These are phyloP conservation scores for Drosophila demipolita DNA, from an alignment of 2,888 invertebrate genomes.

Conservation along the genomic window DNA sequence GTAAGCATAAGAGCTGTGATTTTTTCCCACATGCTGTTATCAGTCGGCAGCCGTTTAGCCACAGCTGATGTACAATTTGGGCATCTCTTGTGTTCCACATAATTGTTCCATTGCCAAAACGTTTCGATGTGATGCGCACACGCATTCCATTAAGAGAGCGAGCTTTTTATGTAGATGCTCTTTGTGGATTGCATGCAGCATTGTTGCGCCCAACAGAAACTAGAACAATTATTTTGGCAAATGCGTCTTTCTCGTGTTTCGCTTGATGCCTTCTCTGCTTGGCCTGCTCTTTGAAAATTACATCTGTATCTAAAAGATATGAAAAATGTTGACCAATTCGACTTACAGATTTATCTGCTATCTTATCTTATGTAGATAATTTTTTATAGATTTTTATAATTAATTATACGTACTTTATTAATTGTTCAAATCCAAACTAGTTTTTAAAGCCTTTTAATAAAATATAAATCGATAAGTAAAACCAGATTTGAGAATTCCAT, in stretches of 20 bases:
- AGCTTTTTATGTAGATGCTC: constrained; percentile 25
- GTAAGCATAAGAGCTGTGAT: constrained; percentile 5
- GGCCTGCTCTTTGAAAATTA: neutral
- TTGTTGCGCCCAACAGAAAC: constrained; percentile 38
- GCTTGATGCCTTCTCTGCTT: constrained; percentile 4
- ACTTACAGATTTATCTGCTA: neutral
- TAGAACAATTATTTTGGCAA: constrained; percentile 57
- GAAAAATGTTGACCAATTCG: neutral
- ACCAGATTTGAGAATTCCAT: neutral
- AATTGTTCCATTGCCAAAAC: constrained; percentile 33
- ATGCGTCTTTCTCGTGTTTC: constrained; percentile 25
- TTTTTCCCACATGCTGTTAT: constrained; percentile 19
- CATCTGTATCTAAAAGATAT: neutral
- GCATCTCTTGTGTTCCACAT: neutral
- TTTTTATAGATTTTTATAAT: neutral
- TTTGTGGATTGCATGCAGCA: constrained; percentile 54
- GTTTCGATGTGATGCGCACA: constrained; percentile 43
- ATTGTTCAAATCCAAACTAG: neutral
- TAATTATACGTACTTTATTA: neutral
- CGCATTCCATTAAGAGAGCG: constrained; percentile 51
- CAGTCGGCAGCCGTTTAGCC: constrained; percentile 33
- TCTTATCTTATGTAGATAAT: neutral
- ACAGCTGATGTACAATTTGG: neutral
- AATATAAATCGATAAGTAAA: neutral
- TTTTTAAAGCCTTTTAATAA: neutral